Evolutionary conservation across 1,140 invertebrate genomes (phyloP), one percentile per base, ranked within the genome.

Genomic region (Lepidurus packardi): DNA sequence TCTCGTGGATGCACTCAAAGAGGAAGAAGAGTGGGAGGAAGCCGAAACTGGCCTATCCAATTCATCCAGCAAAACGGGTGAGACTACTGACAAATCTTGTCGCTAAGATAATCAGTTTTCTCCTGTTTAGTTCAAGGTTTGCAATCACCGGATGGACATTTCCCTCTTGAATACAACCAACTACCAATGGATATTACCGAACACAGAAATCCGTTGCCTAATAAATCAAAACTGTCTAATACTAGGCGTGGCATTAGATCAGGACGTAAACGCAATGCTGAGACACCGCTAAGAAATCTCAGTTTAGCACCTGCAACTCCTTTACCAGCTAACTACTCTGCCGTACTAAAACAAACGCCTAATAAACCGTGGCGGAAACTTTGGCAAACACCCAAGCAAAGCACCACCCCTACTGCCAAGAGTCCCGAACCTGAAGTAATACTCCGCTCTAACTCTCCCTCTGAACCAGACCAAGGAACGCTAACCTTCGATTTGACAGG

Each of bases 11-110:
- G 13, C 16, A 7, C 13, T 65, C 1, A 65, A 65, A 65, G 53
- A 13, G 16, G 53, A 65, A 65, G 53, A 65, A 65, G 53, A 65
- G 21, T 65, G 53, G 53, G 53, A 65, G 53, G 53, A 65, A 65
- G 53, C 53, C 7, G 6, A 13, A n/a, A 65, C 53, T 13, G 0
- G 8, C 53, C 6, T 65, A 21, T 13, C 6, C 21, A 21, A 4
- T 1, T 65, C 53, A n/a, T 21, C 53, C 8, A 65, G 1, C 6
- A 16, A 16, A 9, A 13, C 53, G 13, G 9, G 21, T 7, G 21
- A 65, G 16, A 65, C 53, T 34, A 7, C 53, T 13, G 21, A n/a
- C 3, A 7, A 7, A 21, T 1, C 21, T 21, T 65, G 13, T 7
- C 10, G 16, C 6, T 7, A 65, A 65, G 13, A n/a, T 65, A 65